Conservation (phyloP, 1,140 invertebrate species). For the Metopolophium dirhodum region DNA sequence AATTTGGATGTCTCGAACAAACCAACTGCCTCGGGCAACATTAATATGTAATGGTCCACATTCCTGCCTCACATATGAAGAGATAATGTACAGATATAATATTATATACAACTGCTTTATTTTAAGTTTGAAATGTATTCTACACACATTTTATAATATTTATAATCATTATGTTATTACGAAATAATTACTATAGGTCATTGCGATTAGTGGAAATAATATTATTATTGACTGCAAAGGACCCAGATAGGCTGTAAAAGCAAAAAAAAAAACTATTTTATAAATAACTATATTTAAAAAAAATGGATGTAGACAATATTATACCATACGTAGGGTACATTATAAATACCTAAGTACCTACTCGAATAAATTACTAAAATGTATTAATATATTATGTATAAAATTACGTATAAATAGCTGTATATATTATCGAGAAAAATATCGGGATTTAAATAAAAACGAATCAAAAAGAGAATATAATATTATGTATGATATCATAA, state of each 20-base stretch:
- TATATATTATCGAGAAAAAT: not conserved
- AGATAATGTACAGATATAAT: not conserved
- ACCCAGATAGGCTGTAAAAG: no score
- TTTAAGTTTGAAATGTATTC: not conserved
- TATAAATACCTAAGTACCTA: not conserved
- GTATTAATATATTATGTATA: not conserved
- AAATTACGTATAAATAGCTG: not conserved
- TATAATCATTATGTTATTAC: not conserved
- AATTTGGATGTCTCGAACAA: not conserved
- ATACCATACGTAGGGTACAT: no score
- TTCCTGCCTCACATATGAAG: not conserved
- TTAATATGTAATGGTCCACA: not conserved
- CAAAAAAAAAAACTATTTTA: no score
- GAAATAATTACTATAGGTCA: no score
- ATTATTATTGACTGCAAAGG: no score
- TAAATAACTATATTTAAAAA: no score
- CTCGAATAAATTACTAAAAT: not conserved
- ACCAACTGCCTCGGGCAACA: not conserved
- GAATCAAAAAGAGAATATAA: not conserved
- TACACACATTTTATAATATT: not conserved
- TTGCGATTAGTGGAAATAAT: no score
- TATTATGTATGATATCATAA: not conserved
- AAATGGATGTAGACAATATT: no score
- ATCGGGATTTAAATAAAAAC: not conserved
- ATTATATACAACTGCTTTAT: not conserved